Percentiles rank a stretch among this genome's conserved stretches.
Evolutionary conservation across 2,113 vertebrate genomes (phyloP).

Genomic region (Petroica traversi): DNA sequence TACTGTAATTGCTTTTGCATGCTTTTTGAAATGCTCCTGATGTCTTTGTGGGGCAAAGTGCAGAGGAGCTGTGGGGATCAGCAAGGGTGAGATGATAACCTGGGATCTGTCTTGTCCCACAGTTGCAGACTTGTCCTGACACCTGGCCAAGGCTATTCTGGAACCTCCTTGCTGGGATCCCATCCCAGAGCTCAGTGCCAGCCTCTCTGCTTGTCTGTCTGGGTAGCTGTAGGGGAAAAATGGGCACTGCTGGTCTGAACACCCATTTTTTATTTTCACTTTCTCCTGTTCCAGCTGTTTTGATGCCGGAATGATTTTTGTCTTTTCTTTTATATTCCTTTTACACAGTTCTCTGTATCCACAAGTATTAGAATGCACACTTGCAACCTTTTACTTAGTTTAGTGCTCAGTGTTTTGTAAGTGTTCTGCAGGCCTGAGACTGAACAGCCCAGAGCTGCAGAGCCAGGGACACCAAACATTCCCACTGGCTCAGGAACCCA

Average conservation of each 20-base stretch:
- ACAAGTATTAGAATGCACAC: no score
- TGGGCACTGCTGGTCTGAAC: not conserved
- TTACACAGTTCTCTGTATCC: no score
- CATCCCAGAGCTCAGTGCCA: not conserved
- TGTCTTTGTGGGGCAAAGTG: not conserved
- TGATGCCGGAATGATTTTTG: no score
- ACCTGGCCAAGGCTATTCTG: not conserved
- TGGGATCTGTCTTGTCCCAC: not conserved
- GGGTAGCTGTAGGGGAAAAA: not conserved
- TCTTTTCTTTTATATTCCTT: no score
- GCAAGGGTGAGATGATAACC: not conserved
- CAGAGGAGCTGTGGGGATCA: not conserved
- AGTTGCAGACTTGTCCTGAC: not conserved
- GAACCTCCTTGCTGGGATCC: not conserved
- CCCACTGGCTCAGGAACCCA: no score
- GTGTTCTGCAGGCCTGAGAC: no score
- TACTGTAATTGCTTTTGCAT: not conserved
- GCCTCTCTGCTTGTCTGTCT: not conserved
- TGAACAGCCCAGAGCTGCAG: no score
- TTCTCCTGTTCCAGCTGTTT: not conserved
- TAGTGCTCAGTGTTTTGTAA: no score
- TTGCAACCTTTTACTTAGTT: no score
- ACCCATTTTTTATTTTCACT: rapidly evolving
- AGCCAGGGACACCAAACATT: no score
- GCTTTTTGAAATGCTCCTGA: not conserved